Evolutionary conservation across 2,888 invertebrate species (phyloP), one percentile per base, ranked within the genome.

Genomic region (Epiblema foenella): DNA sequence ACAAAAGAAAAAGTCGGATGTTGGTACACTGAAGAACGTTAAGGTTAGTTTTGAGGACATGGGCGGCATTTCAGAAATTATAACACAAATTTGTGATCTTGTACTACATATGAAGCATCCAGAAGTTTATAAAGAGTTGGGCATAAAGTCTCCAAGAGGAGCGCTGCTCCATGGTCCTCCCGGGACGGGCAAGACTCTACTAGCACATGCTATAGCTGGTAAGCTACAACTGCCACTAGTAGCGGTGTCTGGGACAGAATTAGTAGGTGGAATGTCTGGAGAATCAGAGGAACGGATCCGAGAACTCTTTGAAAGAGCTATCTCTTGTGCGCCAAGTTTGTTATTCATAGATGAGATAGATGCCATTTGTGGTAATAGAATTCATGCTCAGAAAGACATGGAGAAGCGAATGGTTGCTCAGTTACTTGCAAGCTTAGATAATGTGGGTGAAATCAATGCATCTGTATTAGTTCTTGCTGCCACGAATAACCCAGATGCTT

Each of bases 341-440:
- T 89, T 99, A 51, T 98, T 99, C 83, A 96, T 99, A 75, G 99
- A 99, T 90, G 99, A 99, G 93, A 97, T 99, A 73, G 99, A 99
- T 93, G 96, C 98, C n/a, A 97, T 99, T 58, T 97, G 98, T 42
- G 97, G 97, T 7, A 98, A 98, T 85, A 94, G 98, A 82, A 96
- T 98, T 69, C 96, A 96, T 79, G 98, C 98, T 2, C 97, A 98
- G 80, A 97, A 97, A 85, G 99, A 98, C 82, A 99, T 99, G 99
- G 99, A 99, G 85, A 95, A 97, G 74, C 93, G 99, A 74, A 98
- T 99, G 88, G 99, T 99, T 9, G 96, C 99, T 0, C 99, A 99
- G 88, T 89, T 99, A 68, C 91, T 98, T 46, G 95, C 97, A 15
- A 98, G 98, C 80, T 93, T 99, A 82, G 99, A 99, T 93, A 96